These are phyloP conservation scores for Nannoperca obscura DNA, from an alignment of 2,797 vertebrate species.

Conservation along the genomic window DNA sequence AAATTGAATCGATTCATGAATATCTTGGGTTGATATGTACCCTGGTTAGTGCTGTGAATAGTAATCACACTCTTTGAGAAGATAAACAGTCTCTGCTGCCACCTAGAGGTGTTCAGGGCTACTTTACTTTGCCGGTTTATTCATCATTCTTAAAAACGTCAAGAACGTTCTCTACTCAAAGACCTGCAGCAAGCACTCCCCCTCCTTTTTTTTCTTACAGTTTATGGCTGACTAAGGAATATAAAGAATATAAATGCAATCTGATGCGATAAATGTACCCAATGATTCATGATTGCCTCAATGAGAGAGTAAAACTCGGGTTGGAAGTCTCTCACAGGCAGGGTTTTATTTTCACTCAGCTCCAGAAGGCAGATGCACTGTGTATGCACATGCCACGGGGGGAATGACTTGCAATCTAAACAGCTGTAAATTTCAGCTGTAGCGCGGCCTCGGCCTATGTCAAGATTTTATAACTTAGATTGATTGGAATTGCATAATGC, in stretches of 20 bases:
- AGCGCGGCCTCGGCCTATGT: constrained; percentile 58
- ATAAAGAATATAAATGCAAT: constrained; percentile 50
- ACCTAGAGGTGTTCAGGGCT: constrained; percentile 60
- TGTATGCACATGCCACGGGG: constrained; percentile 44
- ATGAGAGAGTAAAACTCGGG: constrained; percentile 51
- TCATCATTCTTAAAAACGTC: constrained; percentile 45
- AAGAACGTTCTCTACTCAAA: constrained; percentile 27
- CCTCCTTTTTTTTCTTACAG: constrained; percentile 9
- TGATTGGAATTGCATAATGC: constrained; percentile 81
- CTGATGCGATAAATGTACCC: constrained; percentile 49
- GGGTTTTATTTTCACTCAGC: constrained; percentile 52
- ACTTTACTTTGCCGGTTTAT: constrained; percentile 1
- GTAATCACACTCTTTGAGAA: constrained; percentile 46
- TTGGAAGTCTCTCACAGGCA: constrained; percentile 48
- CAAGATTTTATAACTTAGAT: constrained; percentile 82
- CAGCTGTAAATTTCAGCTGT: constrained; percentile 77
- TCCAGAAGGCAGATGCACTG: constrained; percentile 46
- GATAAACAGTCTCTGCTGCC: constrained; percentile 80
- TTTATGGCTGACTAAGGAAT: constrained; percentile 50
- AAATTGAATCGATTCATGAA: constrained; percentile 64
- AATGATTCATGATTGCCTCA: constrained; percentile 49
- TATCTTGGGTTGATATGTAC: constrained; percentile 61
- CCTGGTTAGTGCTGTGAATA: constrained; percentile 70
- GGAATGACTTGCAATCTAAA: constrained; percentile 75
- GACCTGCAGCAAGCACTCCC: constrained; percentile 28